phyloP scores from a whole-genome alignment of 2,113 vertebrate species.

The Corvus hawaiiensis region DNA sequence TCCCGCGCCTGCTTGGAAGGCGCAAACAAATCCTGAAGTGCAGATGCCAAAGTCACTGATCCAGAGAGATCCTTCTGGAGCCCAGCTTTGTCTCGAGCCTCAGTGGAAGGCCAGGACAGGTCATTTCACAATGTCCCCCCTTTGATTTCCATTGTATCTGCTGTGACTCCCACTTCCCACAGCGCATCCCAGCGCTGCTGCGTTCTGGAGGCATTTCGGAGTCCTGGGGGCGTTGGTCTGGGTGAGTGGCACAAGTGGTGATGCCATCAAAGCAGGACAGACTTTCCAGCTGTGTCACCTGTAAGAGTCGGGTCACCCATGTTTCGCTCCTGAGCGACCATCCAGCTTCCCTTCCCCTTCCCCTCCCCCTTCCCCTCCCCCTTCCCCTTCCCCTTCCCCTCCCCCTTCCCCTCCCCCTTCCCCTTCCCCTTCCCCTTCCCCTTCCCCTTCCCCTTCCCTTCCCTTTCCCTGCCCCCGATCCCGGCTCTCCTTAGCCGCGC shows the following conservation, averaged over 20 bases:
- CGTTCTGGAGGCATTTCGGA: accelerated
- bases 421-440: too few relatives aligned
- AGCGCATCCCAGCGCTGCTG: neutral
- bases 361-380: accelerated
- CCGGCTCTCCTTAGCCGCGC: neutral
- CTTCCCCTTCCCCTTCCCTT: neutral
- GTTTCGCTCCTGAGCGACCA: neutral
- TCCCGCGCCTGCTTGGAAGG: neutral
- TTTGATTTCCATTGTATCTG: neutral
- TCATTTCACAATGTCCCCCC: neutral
- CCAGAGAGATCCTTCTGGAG: conserved; percentile 26
- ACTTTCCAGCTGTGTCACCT: neutral
- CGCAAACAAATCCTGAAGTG: neutral
- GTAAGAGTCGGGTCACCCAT: accelerated
- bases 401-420: too few relatives aligned
- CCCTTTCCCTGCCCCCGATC: neutral
- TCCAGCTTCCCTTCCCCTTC: accelerated
- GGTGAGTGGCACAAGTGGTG: accelerated
- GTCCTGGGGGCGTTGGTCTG: neutral
- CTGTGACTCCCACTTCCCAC: neutral
- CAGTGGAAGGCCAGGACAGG: neutral
- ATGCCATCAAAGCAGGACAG: neutral
- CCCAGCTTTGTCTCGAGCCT: neutral
- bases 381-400: too few relatives aligned
- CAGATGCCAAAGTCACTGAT: neutral